Base-by-base conservation (phyloP, 2,888 invertebrate genomes). In the Amiota minor region DNA sequence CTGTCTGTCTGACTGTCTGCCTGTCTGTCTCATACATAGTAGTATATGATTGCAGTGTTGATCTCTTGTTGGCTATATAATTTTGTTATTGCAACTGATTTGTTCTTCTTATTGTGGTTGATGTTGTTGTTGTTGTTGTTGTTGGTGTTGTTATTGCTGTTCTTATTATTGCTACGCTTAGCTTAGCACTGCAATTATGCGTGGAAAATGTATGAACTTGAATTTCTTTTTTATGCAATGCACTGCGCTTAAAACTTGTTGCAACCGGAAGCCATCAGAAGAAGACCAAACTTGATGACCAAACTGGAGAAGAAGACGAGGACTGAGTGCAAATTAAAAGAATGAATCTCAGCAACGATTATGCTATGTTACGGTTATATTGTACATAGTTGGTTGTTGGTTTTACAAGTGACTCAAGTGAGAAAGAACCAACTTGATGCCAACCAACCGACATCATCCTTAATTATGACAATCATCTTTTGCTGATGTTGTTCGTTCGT, bases 391-490 rank as follows among this genome's bases (percentile, higher is more conserved):
- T 35, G 35, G 18, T 20, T 64, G 64, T 64, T 67, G 65, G 65
- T 67, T 53, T 68, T 47, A 14, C 65, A 65, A 65, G 47, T 65
- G 20, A 3, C 35, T 62, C 35, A 35, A 35, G 35, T 35, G 35
- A 8, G 35, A 35, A 35, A 8, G 6, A 35, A 35, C 35, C 35
- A 35, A 35, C 35, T 35, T 35, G 6, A 35, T 53, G 53, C 53
- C 35, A 53, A 53, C 53, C n/a, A 53, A 14, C 16, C 53, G 16
- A 78, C 80, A 84, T 78, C 84, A 84, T 83, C 80, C 84, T 82
- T 84, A 83, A 83, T 83, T 84, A 83, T 83, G 84, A 84, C 85
- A 84, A 83, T 84, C 82, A 85, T 76, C 83, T 62, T 67, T 62
- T 71, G 16, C 23, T 70, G 46, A 2, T 59, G 50, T 16, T 45